Conservation (phyloP, 1,140 invertebrate species). For the Luehdorfia chinensis region DNA sequence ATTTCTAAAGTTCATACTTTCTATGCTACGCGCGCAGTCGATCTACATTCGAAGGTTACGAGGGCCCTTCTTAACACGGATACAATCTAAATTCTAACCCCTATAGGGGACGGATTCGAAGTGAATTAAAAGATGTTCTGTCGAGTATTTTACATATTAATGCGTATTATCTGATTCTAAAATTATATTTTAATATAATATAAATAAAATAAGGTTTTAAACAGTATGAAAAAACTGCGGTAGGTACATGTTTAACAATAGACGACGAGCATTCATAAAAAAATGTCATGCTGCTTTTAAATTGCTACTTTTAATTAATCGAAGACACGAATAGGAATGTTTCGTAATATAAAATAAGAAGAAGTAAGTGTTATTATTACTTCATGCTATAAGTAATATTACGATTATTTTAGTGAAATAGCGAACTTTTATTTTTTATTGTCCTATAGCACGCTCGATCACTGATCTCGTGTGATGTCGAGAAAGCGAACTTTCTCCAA, state of each 20-base stretch:
- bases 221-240: too few relatives aligned
- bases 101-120: too few relatives aligned
- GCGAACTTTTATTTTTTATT: constrained; percentile 25
- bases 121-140: too few relatives aligned
- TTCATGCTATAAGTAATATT: constrained; percentile 10
- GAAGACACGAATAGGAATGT: constrained; percentile 1
- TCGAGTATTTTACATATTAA: too few relatives aligned
- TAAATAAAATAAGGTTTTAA: too few relatives aligned
- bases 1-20: constrained; percentile 44
- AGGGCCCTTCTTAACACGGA: constrained; percentile 42
- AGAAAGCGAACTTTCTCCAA: constrained; percentile 46
- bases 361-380: constrained; percentile 2
- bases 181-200: too few relatives aligned
- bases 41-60: constrained; percentile 35
- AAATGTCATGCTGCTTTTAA: too few relatives aligned
- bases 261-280: too few relatives aligned
- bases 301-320: too few relatives aligned
- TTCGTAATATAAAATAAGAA: constrained; percentile 7
- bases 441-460: constrained; percentile 37
- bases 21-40: constrained; percentile 29
- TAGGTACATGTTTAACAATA: too few relatives aligned
- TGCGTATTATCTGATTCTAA: too few relatives aligned
- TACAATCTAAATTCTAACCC: too few relatives aligned
- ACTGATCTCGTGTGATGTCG: constrained; percentile 28
- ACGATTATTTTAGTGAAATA: constrained; percentile 10